phyloP scores from a whole-genome alignment of 2,797 vertebrate genomes.

The Myotis findleyi region DNA sequence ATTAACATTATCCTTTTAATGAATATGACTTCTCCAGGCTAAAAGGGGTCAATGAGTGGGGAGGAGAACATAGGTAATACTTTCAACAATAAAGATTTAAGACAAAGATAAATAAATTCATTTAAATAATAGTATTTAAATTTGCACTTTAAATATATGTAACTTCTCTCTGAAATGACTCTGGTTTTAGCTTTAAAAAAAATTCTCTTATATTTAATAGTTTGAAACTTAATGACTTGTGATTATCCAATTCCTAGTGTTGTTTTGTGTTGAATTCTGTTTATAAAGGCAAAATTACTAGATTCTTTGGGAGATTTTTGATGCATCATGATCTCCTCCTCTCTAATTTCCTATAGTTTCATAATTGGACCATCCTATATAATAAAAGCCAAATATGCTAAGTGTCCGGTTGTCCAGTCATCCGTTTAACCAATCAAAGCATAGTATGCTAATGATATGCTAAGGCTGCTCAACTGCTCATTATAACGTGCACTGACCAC shows the following conservation, averaged over 20 bases:
- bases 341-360: not conserved
- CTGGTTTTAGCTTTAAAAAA: not conserved
- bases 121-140: no score
- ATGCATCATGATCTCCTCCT: not conserved
- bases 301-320: not conserved
- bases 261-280: slow-evolving; percentile 33
- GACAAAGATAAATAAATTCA: no score
- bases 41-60: no score
- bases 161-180: not conserved
- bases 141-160: no score
- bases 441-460: no score
- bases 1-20: not conserved
- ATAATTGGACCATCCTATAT: not conserved
- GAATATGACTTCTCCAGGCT: not conserved
- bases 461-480: no score
- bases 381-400: no score
- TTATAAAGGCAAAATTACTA: not conserved
- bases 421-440: no score
- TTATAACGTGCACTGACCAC: no score
- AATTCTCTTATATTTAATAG: not conserved
- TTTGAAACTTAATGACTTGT: not conserved
- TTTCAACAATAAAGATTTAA: no score
- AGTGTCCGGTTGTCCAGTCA: no score
- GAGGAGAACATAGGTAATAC: no score
- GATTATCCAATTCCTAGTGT: not conserved